Evolutionary conservation across 2,888 invertebrate species (phyloP).

Genomic region (Frankliniella fusca): DNA sequence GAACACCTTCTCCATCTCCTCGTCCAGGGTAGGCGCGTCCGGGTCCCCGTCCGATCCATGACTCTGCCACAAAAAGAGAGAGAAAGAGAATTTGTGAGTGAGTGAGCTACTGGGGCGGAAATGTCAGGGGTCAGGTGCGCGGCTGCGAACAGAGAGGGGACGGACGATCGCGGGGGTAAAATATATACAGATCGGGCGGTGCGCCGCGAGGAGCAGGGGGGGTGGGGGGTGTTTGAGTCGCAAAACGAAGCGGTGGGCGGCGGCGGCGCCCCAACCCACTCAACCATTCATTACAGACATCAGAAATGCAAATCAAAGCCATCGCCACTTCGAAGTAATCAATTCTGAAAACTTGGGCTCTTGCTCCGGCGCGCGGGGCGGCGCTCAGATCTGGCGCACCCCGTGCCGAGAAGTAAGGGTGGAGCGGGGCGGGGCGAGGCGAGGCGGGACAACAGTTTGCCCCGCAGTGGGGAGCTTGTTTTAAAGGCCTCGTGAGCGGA

Average conservation of each 20-base stretch:
- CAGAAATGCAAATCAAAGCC: not conserved
- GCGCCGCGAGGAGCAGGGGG: too few relatives aligned
- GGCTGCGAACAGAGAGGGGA: not conserved
- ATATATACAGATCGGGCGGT: too few relatives aligned
- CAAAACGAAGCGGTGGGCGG: not conserved
- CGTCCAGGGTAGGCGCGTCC: constrained; percentile 69
- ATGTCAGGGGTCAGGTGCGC: not conserved
- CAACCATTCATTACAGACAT: not conserved
- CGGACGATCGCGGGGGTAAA: too few relatives aligned
- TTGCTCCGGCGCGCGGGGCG: too few relatives aligned
- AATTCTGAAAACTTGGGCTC: not conserved
- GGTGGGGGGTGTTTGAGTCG: too few relatives aligned
- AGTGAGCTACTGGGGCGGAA: not conserved
- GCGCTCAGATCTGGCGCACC: too few relatives aligned
- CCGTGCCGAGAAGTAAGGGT: too few relatives aligned
- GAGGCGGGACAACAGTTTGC: too few relatives aligned
- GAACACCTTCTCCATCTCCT: constrained; percentile 85
- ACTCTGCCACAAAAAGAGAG: not conserved
- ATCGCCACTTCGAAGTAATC: not conserved
- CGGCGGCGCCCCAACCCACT: not conserved
- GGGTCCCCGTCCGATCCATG: constrained; percentile 54
- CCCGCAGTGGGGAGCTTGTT: too few relatives aligned
- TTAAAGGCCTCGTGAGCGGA: too few relatives aligned
- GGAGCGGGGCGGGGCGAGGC: too few relatives aligned
- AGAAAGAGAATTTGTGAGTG: not conserved